phyloP scores from a whole-genome alignment of 2,113 vertebrate species.

The Pachypanchax playfairii region DNA sequence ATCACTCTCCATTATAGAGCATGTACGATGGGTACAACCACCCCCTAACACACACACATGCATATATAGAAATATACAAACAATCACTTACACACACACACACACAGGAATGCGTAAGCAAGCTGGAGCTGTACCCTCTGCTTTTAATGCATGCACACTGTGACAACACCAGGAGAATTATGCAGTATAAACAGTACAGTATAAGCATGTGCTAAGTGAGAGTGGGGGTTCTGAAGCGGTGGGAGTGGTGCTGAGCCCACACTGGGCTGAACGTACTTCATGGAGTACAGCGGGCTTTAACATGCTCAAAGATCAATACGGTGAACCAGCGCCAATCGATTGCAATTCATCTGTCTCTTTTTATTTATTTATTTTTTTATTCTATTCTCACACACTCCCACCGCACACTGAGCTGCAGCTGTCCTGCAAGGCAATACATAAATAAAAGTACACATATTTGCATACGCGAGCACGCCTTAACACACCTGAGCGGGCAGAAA shows the following conservation, averaged over 20 bases:
- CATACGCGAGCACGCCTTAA: slow-evolving; percentile 37
- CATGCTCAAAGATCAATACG: slow-evolving; percentile 74
- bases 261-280: slow-evolving; percentile 71
- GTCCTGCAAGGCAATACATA: slow-evolving; percentile 64
- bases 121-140: slow-evolving; percentile 17
- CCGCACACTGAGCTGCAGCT: slow-evolving; percentile 43
- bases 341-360: slow-evolving; percentile 74
- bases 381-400: slow-evolving; percentile 64
- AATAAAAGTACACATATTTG: slow-evolving; percentile 64
- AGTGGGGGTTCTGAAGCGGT: not conserved
- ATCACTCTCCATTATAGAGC: slow-evolving; percentile 70
- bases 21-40: slow-evolving; percentile 38
- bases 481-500: slow-evolving; percentile 48
- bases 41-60: slow-evolving; percentile 18
- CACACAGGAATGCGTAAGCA: slow-evolving; percentile 6
- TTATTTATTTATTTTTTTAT: slow-evolving; percentile 54
- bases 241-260: slow-evolving; percentile 5
- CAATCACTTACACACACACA: slow-evolving; percentile 16
- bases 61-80: too few relatives aligned
- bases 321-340: slow-evolving; percentile 75
- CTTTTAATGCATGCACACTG: slow-evolving; percentile 42
- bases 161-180: slow-evolving; percentile 48
- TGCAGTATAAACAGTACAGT: slow-evolving; percentile 39
- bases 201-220: slow-evolving; percentile 36
- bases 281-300: slow-evolving; percentile 74